phyloP scores from a whole-genome alignment of 2,113 vertebrate species.

The Glaucidium brasilianum region DNA sequence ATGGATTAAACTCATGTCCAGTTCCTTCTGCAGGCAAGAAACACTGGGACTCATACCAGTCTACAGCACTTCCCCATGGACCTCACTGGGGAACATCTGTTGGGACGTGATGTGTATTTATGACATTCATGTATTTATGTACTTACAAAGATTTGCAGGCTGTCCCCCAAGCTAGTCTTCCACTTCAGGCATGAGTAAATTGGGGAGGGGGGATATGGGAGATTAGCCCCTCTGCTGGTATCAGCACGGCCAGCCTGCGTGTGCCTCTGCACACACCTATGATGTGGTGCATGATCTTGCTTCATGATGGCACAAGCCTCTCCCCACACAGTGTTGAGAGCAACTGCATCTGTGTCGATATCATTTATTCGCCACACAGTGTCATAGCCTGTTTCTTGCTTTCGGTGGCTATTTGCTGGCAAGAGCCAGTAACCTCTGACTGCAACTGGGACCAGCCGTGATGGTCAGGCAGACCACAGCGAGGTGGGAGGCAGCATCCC shows the following conservation, averaged over 20 bases:
- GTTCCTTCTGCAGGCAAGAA: background rate
- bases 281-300: background rate
- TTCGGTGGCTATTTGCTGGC: background rate
- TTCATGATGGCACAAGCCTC: background rate
- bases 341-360: rapidly evolving
- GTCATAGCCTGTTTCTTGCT: background rate
- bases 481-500: background rate
- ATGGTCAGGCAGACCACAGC: background rate
- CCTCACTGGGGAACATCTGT: background rate
- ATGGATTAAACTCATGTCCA: background rate
- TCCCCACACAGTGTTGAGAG: background rate
- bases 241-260: background rate
- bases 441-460: rapidly evolving
- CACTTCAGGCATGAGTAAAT: background rate
- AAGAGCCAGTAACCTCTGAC: background rate
- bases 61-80: rapidly evolving
- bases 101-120: background rate
- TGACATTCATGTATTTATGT: background rate
- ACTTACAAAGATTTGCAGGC: background rate
- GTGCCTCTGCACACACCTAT: rapidly evolving
- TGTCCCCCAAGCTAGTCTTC: background rate
- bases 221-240: background rate
- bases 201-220: background rate
- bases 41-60: background rate
- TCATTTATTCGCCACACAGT: background rate